Evolutionary conservation across 1,140 invertebrate species (phyloP), one percentile per base, ranked within the genome.

Genomic region (Drosophila simulans): DNA sequence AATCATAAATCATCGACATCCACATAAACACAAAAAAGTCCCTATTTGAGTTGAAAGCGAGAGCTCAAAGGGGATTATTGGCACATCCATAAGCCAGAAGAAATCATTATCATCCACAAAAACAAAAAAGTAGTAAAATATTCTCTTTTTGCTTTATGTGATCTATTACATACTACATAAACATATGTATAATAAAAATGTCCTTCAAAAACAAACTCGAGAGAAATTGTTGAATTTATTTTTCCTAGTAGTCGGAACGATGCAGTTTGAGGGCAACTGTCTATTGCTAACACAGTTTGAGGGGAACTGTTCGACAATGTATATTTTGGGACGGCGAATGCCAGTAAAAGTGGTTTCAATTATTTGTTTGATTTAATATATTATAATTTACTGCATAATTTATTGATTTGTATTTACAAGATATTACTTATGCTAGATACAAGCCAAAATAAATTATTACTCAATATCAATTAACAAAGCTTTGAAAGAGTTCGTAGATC

Each of bases 101-200:
- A 45, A 69, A 59, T 31, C 52, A 66, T 56, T 58, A 85, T 80
- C 60, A 75, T 56, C 48, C 35, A 75, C 64, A 86, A 66, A 35
- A 80, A 69, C 43, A 52, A 54, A 56, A 69, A 71, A 63, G 77
- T 91, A 91, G 89, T 89, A 80, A 91, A 91, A 89, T 91, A 89
- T 91, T 91, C 81, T 88, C 78, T 90, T 90, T 86, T 86, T 90
- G 86, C 86, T 90, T 90, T 90, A 85, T 90, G 86, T 90, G 86
- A 90, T 90, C 85, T 90, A 89, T 81, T 90, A 78, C 68, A 85
- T 81, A 85, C 56, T 81, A 81, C 77, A 83, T 69, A 70, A 71
- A 64, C 68, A 86, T 83, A 80, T 89, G 71, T 88, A 72, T 75
- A 90, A 86, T 79, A 90, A 86, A 88, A 86, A 74, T 86, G 82